Percentiles rank a stretch among this genome's conserved stretches.
Conservation (phyloP, 2,113 vertebrate species). For the Benitochromis conjunctus region DNA sequence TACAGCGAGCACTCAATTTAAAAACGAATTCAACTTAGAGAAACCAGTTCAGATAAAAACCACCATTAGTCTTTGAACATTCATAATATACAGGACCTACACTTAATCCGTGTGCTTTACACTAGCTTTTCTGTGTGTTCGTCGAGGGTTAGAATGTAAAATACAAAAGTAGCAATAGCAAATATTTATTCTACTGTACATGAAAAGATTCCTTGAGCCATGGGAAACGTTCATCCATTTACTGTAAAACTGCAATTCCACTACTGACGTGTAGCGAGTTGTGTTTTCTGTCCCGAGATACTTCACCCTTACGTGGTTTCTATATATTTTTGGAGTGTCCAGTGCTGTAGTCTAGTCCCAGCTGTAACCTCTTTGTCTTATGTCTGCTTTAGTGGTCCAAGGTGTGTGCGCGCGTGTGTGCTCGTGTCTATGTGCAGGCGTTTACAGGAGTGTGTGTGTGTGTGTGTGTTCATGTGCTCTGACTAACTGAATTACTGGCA, state of each 20-base stretch:
- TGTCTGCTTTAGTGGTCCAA: slow-evolving; percentile 90
- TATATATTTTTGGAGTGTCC: slow-evolving; percentile 85
- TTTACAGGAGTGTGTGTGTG: slow-evolving; percentile 39
- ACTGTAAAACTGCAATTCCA: slow-evolving; percentile 99
- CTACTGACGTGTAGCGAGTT: slow-evolving; percentile 93
- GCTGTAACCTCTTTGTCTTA: slow-evolving; percentile 88
- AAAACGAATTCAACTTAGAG: slow-evolving; percentile 71
- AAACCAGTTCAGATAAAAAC: slow-evolving; percentile 60
- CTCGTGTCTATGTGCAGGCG: slow-evolving; percentile 50
- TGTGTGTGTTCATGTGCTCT: slow-evolving; percentile 78
- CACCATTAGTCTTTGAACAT: slow-evolving; percentile 99
- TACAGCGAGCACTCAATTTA: slow-evolving; percentile 69
- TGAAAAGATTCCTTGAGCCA: slow-evolving; percentile 97
- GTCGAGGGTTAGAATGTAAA: slow-evolving; percentile 98
- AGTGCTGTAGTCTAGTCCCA: slow-evolving; percentile 87
- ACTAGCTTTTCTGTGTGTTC: slow-evolving; percentile 97
- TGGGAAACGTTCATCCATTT: slow-evolving; percentile 94
- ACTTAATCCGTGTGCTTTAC: slow-evolving; percentile 98
- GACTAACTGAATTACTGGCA: slow-evolving; percentile 90
- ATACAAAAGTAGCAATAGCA: slow-evolving; percentile 94
- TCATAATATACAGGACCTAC: slow-evolving; percentile 99
- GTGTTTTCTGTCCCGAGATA: slow-evolving; percentile 88
- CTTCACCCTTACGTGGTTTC: slow-evolving; percentile 88
- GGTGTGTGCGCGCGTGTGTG: slow-evolving; percentile 77
- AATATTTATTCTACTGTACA: slow-evolving; percentile 99